Evolutionary conservation across 2,888 invertebrate species (phyloP).

Genomic region (Hetaerina titia): DNA sequence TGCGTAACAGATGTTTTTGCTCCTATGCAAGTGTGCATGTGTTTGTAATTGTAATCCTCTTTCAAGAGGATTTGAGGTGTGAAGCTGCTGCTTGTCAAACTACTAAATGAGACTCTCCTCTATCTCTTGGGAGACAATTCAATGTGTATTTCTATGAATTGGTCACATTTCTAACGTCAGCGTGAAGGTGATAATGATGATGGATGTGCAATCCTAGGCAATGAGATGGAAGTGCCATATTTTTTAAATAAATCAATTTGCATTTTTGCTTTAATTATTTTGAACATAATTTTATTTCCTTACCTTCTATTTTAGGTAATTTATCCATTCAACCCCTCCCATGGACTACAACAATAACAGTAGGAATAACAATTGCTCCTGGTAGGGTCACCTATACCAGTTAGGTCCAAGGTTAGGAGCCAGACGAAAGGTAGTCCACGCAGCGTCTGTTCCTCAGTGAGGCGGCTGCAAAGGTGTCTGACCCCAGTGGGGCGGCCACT

Average conservation of each 20-base stretch:
- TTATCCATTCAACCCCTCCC: too few relatives aligned
- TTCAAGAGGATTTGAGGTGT: constrained; percentile 3
- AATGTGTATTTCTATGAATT: constrained; percentile 58
- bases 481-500: too few relatives aligned
- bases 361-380: too few relatives aligned
- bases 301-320: too few relatives aligned
- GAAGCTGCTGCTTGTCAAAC: constrained; percentile 54
- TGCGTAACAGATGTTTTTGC: constrained; percentile 38
- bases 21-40: constrained; percentile 39
- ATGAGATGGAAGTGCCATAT: constrained; percentile 65
- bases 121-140: constrained; percentile 41
- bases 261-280: constrained; percentile 59
- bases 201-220: constrained; percentile 61
- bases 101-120: constrained; percentile 42
- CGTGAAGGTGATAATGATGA: constrained; percentile 53
- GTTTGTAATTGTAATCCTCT: constrained; percentile 39
- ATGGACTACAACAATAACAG: too few relatives aligned
- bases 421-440: too few relatives aligned
- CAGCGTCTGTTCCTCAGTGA: too few relatives aligned
- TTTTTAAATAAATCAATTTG: constrained; percentile 67
- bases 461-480: too few relatives aligned
- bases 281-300: not conserved
- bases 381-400: too few relatives aligned
- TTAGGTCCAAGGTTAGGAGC: too few relatives aligned
- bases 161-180: constrained; percentile 55